Evolutionary conservation across 30 jellyfish, hydroid and myxozoan species (phyloP), one percentile per base, ranked within the genome.

Genomic region (Turritopsis rubra): DNA sequence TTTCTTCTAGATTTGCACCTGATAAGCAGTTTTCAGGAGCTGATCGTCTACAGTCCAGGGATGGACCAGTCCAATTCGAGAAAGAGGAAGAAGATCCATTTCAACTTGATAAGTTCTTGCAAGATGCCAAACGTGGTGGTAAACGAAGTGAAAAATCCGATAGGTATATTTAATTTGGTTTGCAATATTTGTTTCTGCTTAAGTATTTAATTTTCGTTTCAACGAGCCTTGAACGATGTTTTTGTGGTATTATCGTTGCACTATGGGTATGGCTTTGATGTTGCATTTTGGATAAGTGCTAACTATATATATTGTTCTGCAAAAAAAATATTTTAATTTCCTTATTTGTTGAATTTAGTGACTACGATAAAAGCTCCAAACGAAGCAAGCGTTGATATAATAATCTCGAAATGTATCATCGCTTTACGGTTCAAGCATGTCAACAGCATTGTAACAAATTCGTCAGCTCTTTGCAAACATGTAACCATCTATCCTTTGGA

Each of bases 1-100:
- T 27, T 68, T 17, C 9, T 9, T 68, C 19, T 71, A 89, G 99
- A 73, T 95, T 95, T 84, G 96, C 85, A 54, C 96, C 97, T 8
- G 99, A 95, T 80, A 90, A 89, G 81, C 96, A 87, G 27, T 95
- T 95, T 79, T 94, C 96, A 18, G 99, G 99, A 8, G 83, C 96
- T 19, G 97, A 95, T 83, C 94, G 90, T 31, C 29, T 89, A 70
- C 89, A 87, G 54, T 80, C 87, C n/a, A 92, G 99, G 4, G 96
- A 85, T 71, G 99, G 99, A 1, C 99, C 99, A 24, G 99, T 95
- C 17, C 96, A 90, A 75, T 95, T 95, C 82, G 99, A 88, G 83
- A 95, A 95, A 65, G 87, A 93, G 52, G 99, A 95, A 82, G 97
- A 89, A 66, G 99, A 95, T 85, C 97, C 96, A 8, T 88, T 90